phyloP scores from a whole-genome alignment of 2,113 vertebrate species.

The Cyphomyrus discorhynchus region DNA sequence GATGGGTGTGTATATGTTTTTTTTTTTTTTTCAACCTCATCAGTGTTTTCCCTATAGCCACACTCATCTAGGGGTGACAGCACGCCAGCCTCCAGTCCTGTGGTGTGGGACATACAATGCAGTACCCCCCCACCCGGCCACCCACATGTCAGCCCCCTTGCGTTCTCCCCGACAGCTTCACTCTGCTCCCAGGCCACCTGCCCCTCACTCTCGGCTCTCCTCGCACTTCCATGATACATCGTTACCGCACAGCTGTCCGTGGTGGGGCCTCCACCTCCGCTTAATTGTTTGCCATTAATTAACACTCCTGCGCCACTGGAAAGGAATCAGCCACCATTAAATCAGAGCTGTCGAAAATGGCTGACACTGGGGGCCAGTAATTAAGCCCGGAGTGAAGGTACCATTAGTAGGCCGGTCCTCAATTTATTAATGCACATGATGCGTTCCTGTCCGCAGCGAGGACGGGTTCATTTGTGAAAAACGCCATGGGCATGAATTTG shows the following conservation, averaged over 20 bases:
- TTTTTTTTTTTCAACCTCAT: not conserved
- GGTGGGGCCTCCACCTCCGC: not conserved
- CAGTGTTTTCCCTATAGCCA: not conserved
- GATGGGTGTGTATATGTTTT: too few species aligned
- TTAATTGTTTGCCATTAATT: constrained; percentile 17
- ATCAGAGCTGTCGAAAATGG: not conserved
- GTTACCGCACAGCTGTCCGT: not conserved
- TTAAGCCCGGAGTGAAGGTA: not conserved
- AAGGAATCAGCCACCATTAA: constrained; percentile 6
- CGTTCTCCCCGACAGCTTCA: not conserved
- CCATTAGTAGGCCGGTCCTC: not conserved
- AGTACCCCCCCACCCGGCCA: too few species aligned
- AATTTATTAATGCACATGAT: not conserved
- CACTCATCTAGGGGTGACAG: not conserved
- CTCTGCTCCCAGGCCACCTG: not conserved
- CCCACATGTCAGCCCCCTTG: not conserved
- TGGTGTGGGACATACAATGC: not conserved
- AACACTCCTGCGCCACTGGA: constrained; percentile 11
- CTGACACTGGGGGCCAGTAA: not conserved
- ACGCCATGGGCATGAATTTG: not conserved
- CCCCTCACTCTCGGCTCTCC: not conserved
- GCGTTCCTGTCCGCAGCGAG: not conserved
- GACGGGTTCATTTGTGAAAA: not conserved
- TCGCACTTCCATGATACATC: not conserved
- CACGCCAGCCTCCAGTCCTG: not conserved